Conservation (phyloP, 2,113 vertebrate species). For the zebrafish (Danio rerio) region DNA sequence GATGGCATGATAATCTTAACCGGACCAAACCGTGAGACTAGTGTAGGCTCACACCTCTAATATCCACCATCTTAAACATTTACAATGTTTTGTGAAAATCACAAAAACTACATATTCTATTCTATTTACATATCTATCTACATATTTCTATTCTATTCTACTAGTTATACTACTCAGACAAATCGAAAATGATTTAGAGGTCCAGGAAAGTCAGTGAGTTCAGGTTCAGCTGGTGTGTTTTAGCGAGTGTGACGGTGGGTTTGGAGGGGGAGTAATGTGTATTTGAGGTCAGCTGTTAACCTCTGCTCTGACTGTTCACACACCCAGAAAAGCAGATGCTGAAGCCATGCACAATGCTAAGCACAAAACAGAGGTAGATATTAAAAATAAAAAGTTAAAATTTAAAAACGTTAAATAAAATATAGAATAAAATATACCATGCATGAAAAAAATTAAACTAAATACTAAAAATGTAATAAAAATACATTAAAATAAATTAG, state of each 20-base stretch:
- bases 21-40: too few species aligned
- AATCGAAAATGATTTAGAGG: constrained; percentile 22
- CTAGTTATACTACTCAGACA: neutral
- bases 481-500: neutral
- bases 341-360: too few species aligned
- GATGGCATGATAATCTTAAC: too few species aligned
- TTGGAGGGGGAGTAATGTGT: constrained; percentile 56
- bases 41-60: too few species aligned
- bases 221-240: constrained; percentile 61
- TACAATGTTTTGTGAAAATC: neutral
- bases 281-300: constrained; percentile 59
- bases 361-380: neutral
- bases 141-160: too few species aligned
- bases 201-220: neutral
- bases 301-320: constrained; percentile 58
- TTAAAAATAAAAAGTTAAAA: neutral
- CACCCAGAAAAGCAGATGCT: neutral
- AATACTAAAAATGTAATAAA: neutral
- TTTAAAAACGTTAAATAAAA: too few species aligned
- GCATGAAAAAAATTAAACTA: neutral
- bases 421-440: too few species aligned
- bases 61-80: neutral
- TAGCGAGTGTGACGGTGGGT: constrained; percentile 59
- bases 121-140: too few species aligned
- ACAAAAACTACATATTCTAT: neutral